Conservation (phyloP, 2,113 vertebrate genomes). For the Rhipidura dahli region DNA sequence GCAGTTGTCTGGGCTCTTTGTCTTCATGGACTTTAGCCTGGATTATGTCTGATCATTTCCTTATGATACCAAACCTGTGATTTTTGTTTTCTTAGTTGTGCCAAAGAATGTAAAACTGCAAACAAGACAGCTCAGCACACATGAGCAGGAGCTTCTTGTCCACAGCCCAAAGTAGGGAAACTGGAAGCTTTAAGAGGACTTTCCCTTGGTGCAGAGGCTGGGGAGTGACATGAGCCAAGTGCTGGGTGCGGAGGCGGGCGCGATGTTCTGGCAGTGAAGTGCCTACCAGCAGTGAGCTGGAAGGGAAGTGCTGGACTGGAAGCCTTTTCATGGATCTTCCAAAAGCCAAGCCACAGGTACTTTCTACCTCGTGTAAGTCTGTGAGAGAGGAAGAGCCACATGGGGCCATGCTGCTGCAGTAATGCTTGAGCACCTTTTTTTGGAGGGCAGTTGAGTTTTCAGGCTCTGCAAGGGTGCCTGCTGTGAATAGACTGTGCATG, state of each 20-base stretch:
- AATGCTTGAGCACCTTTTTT: neutral
- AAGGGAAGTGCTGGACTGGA: neutral
- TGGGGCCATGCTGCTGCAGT: rapidly evolving
- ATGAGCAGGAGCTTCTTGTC: neutral
- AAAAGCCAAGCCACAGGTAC: neutral
- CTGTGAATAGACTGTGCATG: neutral
- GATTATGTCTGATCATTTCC: neutral
- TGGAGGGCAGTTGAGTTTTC: neutral
- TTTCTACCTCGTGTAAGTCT: neutral
- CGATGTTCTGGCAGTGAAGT: rapidly evolving
- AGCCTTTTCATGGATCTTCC: neutral
- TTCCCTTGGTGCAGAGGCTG: neutral
- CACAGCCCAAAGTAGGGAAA: neutral
- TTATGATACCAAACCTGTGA: neutral
- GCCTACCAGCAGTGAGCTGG: neutral
- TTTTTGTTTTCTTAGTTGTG: neutral
- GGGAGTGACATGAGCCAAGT: rapidly evolving
- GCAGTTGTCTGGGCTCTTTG: neutral
- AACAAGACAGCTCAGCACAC: neutral
- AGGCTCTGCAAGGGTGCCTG: neutral
- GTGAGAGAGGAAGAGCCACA: neutral
- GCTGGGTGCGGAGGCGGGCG: rapidly evolving
- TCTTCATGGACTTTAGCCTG: neutral
- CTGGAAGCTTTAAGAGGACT: neutral
- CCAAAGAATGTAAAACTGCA: neutral